phyloP scores from a whole-genome alignment of 2,888 invertebrate genomes.

The Diaprepes abbreviatus region DNA sequence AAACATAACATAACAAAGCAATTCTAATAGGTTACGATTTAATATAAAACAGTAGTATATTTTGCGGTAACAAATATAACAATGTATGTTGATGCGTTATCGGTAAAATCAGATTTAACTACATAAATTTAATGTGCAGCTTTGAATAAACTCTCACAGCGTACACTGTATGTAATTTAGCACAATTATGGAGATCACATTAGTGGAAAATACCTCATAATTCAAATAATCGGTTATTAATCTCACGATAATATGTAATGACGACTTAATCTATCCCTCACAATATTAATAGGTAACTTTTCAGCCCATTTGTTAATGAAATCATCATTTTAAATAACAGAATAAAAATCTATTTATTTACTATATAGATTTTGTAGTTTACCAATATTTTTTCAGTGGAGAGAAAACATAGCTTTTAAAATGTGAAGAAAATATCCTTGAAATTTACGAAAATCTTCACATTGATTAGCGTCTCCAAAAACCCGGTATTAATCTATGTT shows the following conservation, averaged over 20 bases:
- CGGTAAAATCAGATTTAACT: conserved; percentile 24
- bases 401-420: no score
- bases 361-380: no score
- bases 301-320: no score
- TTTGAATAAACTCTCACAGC: conserved; percentile 24
- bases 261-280: background rate
- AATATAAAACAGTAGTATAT: background rate
- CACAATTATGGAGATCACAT: conserved; percentile 26
- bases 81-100: conserved; percentile 30
- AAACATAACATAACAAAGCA: background rate
- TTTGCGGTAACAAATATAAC: conserved; percentile 12
- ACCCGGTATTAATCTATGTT: no score
- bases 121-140: conserved; percentile 35
- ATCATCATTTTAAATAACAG: no score
- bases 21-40: background rate
- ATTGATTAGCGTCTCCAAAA: no score
- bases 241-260: conserved; percentile 31
- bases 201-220: conserved; percentile 38
- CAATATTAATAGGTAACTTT: conserved; percentile 18
- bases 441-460: no score
- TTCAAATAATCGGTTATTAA: conserved; percentile 30
- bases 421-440: no score
- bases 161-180: conserved; percentile 26
- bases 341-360: no score
- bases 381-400: no score